phyloP scores from a whole-genome alignment of 2,888 invertebrate genomes.

The Lottia gigantea region DNA sequence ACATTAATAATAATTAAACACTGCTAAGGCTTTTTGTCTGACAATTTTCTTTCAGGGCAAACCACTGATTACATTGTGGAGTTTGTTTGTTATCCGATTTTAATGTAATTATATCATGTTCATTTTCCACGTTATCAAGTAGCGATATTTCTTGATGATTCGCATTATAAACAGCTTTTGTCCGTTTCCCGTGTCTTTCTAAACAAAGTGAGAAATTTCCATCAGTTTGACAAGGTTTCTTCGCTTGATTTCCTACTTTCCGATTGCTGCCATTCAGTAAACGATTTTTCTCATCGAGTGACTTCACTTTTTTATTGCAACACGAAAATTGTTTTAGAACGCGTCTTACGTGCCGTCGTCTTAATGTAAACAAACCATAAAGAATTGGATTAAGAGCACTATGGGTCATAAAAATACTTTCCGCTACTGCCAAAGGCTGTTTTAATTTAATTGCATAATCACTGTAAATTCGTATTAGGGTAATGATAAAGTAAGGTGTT shows the following conservation, averaged over 20 bases:
- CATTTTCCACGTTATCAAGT: constrained; percentile 5
- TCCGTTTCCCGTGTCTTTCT: background rate
- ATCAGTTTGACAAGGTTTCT: background rate
- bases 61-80: background rate
- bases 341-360: constrained; percentile 30
- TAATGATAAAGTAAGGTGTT: constrained; percentile 69
- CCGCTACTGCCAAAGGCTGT: constrained; percentile 48
- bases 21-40: constrained; percentile 3
- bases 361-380: constrained; percentile 66
- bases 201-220: background rate
- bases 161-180: background rate
- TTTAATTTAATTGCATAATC: constrained; percentile 55
- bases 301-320: constrained; percentile 5
- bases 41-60: background rate
- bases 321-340: constrained; percentile 21
- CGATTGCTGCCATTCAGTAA: background rate
- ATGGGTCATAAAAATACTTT: constrained; percentile 63
- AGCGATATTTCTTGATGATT: constrained; percentile 1
- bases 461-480: constrained; percentile 66
- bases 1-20: background rate
- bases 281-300: background rate
- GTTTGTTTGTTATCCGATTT: background rate
- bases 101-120: background rate
- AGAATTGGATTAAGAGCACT: constrained; percentile 69
- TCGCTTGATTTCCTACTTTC: background rate